Evolutionary conservation across 2,113 vertebrate genomes (phyloP).

Genomic region (Hemichromis elongatus): DNA sequence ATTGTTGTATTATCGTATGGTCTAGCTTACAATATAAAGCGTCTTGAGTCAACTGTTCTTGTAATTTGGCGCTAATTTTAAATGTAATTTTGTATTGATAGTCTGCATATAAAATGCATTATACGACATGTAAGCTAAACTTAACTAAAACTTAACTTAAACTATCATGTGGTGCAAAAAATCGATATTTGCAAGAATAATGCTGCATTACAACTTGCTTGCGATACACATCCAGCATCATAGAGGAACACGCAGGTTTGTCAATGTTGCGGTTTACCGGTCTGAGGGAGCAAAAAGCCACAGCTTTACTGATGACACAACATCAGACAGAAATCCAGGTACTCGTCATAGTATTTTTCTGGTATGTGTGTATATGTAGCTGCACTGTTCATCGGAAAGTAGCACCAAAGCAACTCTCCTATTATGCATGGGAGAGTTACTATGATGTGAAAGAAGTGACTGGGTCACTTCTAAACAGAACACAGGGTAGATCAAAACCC

Average conservation of each 20-base stretch:
- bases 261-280: neutral
- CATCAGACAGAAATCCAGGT: neutral
- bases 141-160: too few species aligned
- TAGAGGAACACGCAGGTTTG: neutral
- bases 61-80: neutral
- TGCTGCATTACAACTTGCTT: neutral
- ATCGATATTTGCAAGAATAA: neutral
- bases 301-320: neutral
- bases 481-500: neutral
- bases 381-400: neutral
- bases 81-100: neutral
- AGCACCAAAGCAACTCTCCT: neutral
- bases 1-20: neutral
- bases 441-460: neutral
- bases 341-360: neutral
- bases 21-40: neutral
- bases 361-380: neutral
- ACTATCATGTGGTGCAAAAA: neutral
- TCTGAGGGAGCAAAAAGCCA: neutral
- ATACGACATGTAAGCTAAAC: accelerated
- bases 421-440: neutral
- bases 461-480: neutral
- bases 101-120: neutral
- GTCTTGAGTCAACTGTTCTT: neutral
- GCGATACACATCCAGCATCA: neutral